Evolutionary conservation across 2,888 invertebrate genomes (phyloP).

Genomic region (Catocala sponsa): DNA sequence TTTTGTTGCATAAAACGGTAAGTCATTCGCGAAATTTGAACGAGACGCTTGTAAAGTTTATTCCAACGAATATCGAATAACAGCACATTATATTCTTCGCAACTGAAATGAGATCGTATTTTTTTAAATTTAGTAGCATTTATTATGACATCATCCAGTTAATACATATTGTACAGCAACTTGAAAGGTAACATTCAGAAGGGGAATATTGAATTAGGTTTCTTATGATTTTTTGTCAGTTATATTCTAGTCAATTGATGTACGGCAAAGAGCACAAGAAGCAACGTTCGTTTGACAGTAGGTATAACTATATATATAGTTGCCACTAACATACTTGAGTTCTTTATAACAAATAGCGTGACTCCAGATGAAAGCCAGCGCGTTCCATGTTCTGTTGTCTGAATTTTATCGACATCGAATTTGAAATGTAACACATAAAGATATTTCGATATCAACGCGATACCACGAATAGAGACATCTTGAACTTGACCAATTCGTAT

Average conservation of each 20-base stretch:
- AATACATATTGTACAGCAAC: constrained; percentile 9
- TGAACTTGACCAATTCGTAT: constrained; percentile 27
- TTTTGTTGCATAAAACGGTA: too few species aligned
- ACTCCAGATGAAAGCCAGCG: too few species aligned
- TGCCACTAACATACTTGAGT: too few species aligned
- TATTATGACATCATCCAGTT: constrained; percentile 14
- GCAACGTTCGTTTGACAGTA: too few species aligned
- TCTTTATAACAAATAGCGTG: too few species aligned
- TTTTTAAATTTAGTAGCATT: constrained; percentile 7
- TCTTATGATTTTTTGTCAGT: background rate
- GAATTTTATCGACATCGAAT: too few species aligned
- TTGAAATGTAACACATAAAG: too few species aligned
- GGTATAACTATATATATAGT: too few species aligned
- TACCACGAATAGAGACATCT: constrained; percentile 9
- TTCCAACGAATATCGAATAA: constrained; percentile 10
- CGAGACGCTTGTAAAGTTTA: constrained; percentile 6
- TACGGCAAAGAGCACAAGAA: too few species aligned
- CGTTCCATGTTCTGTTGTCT: too few species aligned
- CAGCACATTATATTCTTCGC: constrained; percentile 8
- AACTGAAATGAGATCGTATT: constrained; percentile 18
- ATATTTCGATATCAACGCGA: background rate
- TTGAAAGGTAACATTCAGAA: constrained; percentile 9
- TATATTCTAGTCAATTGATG: too few species aligned
- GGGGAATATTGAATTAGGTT: constrained; percentile 11
- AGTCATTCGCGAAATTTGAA: constrained; percentile 2